phyloP scores from a whole-genome alignment of 64 coral and sea anemone genomes.

The Dendrophyllia cribrosa region DNA sequence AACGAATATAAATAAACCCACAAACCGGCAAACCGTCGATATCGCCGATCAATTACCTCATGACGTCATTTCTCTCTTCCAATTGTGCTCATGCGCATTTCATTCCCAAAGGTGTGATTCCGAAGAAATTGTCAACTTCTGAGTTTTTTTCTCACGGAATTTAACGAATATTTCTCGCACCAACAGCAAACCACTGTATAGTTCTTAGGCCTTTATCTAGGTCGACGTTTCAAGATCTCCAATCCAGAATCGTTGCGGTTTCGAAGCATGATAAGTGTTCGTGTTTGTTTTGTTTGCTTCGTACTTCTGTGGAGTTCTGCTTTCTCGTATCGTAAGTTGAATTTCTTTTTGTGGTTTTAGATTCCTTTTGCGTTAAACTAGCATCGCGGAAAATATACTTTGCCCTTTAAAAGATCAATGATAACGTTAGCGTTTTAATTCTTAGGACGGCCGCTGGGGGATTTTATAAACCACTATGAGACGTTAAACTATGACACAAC shows the following conservation, averaged over 20 bases:
- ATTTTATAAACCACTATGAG: conserved; percentile 82
- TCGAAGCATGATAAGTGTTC: conserved; percentile 3
- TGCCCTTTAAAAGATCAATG: not conserved
- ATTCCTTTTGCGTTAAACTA: not conserved
- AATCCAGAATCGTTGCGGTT: not conserved
- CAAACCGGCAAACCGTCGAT: too few relatives aligned
- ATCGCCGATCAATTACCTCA: not conserved
- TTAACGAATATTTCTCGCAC: not conserved
- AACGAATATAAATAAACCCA: too few relatives aligned
- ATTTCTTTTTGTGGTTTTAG: not conserved
- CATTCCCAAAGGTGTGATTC: conserved; percentile 5
- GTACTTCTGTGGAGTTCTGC: conserved; percentile 10
- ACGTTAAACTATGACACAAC: conserved; percentile 76
- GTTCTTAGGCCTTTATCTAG: not conserved
- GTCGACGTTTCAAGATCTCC: not conserved
- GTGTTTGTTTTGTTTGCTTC: conserved; percentile 22
- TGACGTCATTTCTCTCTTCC: not conserved
- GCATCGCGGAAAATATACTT: not conserved
- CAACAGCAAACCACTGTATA: not conserved
- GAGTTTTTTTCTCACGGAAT: not conserved
- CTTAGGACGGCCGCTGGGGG: conserved; percentile 68
- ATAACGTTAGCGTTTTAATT: conserved; percentile 16
- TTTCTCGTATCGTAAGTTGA: conserved; percentile 40
- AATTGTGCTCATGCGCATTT: not conserved
- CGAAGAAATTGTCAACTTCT: not conserved